A percentile compares a stretch with the other conserved stretches of the same genome.
Conservation (phyloP, 2,113 vertebrate species). For the Cochlearius cochlearius region DNA sequence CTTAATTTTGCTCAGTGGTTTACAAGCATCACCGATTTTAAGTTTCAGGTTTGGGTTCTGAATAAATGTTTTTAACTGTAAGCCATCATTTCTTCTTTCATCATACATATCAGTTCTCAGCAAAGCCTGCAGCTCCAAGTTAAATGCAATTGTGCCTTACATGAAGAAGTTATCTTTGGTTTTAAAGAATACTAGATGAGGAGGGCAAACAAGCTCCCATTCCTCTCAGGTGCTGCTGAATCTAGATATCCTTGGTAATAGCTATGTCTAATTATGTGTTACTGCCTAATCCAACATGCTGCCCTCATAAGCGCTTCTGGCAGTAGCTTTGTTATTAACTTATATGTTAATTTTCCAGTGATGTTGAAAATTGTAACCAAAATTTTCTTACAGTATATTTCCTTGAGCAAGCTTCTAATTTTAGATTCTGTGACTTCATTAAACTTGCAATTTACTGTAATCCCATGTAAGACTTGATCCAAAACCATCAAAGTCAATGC, state of each 20-base stretch:
- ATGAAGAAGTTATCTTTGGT: background rate
- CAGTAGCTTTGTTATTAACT: slow-evolving; percentile 47
- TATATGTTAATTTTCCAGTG: slow-evolving; percentile 54
- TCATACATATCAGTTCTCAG: background rate
- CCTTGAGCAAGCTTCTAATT: slow-evolving; percentile 15
- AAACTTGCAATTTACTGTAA: background rate
- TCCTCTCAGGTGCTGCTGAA: slow-evolving; percentile 35
- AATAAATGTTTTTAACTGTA: background rate
- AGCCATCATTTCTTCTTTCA: background rate
- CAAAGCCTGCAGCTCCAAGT: background rate
- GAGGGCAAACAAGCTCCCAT: background rate
- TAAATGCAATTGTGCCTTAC: background rate
- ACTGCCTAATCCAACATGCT: slow-evolving; percentile 30
- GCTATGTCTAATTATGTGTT: slow-evolving; percentile 38
- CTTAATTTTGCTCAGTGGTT: background rate
- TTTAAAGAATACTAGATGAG: background rate
- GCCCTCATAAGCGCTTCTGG: background rate
- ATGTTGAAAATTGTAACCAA: slow-evolving; percentile 37
- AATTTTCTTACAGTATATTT: slow-evolving; percentile 33
- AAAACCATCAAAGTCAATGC: background rate
- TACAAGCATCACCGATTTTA: background rate
- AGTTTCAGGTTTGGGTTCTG: background rate
- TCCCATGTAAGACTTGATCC: background rate
- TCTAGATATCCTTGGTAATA: slow-evolving; percentile 40
- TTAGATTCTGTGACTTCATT: slow-evolving; percentile 20